Conservation (phyloP, 2,113 vertebrate species). For the human region DNA sequence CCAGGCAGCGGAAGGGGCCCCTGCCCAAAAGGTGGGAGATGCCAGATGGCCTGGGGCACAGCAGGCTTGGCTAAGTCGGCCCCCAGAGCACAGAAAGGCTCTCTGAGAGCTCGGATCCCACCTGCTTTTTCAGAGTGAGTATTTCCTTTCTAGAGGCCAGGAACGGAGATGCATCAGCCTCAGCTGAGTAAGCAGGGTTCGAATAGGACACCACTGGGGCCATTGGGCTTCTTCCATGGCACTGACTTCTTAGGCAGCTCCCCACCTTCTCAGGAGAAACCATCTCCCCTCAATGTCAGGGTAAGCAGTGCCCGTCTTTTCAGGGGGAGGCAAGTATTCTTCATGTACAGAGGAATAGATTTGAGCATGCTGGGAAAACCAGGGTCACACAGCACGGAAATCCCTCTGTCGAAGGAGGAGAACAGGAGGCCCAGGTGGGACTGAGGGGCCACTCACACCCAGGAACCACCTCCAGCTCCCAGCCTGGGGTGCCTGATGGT, state of each 20-base stretch:
- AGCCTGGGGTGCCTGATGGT: background rate
- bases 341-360: background rate
- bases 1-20: background rate
- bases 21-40: background rate
- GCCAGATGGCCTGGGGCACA: background rate
- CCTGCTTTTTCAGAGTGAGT: background rate
- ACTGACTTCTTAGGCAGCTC: background rate
- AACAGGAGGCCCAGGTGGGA: background rate
- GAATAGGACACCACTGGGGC: background rate
- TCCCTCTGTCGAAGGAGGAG: too few relatives aligned
- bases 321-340: background rate
- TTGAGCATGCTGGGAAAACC: background rate
- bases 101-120: background rate
- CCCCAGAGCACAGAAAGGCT: background rate
- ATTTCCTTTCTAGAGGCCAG: background rate
- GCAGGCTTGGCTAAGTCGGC: background rate
- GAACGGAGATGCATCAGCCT: background rate
- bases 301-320: background rate
- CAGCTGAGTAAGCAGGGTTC: too few relatives aligned
- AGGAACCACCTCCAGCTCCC: background rate
- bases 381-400: background rate
- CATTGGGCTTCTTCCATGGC: background rate
- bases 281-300: background rate
- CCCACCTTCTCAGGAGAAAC: background rate
- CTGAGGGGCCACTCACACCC: background rate